Evolutionary conservation across 1,140 invertebrate species (phyloP), one percentile per base, ranked within the genome.

Genomic region (Zophobas morio): DNA sequence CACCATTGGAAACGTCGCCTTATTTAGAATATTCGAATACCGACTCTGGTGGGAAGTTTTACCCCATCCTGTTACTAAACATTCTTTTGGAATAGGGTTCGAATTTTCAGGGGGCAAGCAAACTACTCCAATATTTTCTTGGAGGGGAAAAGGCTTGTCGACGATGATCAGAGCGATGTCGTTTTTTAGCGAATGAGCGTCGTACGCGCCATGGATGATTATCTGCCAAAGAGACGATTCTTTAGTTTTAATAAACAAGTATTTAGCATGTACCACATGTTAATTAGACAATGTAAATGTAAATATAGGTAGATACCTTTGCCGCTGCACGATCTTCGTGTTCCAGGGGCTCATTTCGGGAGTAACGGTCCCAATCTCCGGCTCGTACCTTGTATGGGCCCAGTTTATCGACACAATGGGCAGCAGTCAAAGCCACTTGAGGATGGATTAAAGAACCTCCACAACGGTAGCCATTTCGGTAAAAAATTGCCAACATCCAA

Each of bases 141-240:
- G 86, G 0, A 90, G 84, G 0, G 87, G 81, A 5, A 93, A 89
- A 0, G 91, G 88, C 6, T 86, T 81, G 1, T 89, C 84, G 1
- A 94, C 82, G 3, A 93, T 87, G 0, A 96, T 81, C 1, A 95
- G 83, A 0, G 93, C 94, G 1, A 93, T 87, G 82, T 96, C 94
- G 80, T 95, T 92, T 79, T 86, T 88, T 1, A 94, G 84, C 87
- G 88, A 2, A 87, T 89, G 33, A 1, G 75, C 51, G 66, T 84
- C 53, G 70, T 77, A 86, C 1, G 79, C 5, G 0, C 82, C 81
- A 80, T 86, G 84, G 34, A 84, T 75, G 6, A 83, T 77, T 1
- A 84, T 75, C 77, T 70, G 51, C 49, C 20, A 20, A 20, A 20
- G 20, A 20, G 20, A 20, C 20, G 20, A 20, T 20, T 20, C 20